Percentiles rank a stretch among this genome's conserved stretches.
These are phyloP conservation scores for Apis dorsata DNA, from an alignment of 1,140 invertebrate genomes.

Conservation along the genomic window DNA sequence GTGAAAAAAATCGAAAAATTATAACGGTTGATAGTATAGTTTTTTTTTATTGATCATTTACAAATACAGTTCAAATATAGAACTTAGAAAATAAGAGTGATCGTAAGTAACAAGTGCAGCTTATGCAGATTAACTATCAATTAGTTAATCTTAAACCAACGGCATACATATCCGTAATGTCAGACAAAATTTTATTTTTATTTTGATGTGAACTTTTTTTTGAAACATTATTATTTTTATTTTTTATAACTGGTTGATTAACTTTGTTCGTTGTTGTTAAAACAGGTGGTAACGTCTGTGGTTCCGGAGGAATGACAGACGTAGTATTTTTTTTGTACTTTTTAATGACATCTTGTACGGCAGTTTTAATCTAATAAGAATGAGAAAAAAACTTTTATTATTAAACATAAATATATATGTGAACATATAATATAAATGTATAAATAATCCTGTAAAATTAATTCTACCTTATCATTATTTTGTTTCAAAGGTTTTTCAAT, in stretches of 20 bases:
- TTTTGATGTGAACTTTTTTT: slow-evolving; percentile 59
- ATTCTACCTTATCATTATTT: slow-evolving; percentile 63
- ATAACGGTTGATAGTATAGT: slow-evolving; percentile 3
- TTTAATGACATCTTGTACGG: slow-evolving; percentile 61
- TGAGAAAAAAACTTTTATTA: neutral
- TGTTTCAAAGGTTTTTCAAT: slow-evolving; percentile 55
- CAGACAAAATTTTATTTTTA: slow-evolving; percentile 60
- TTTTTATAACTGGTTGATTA: slow-evolving; percentile 13
- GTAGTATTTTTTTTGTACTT: slow-evolving; percentile 69
- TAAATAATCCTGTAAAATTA: neutral
- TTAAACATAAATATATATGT: neutral
- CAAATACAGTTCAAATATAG: slow-evolving; percentile 51
- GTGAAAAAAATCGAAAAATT: neutral
- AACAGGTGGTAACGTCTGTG: slow-evolving; percentile 50
- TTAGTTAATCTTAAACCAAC: slow-evolving; percentile 66
- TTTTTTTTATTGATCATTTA: slow-evolving; percentile 56
- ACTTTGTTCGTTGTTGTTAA: slow-evolving; percentile 11
- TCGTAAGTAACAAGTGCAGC: slow-evolving; percentile 42
- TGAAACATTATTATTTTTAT: slow-evolving; percentile 39
- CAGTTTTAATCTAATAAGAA: slow-evolving; percentile 58
- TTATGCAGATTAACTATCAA: slow-evolving; percentile 38
- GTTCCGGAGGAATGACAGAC: slow-evolving; percentile 30
- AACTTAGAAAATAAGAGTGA: slow-evolving; percentile 51
- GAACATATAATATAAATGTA: no score
- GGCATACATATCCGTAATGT: slow-evolving; percentile 73